phyloP scores from a whole-genome alignment of 2,888 invertebrate species.

The Anaspis maculata region DNA sequence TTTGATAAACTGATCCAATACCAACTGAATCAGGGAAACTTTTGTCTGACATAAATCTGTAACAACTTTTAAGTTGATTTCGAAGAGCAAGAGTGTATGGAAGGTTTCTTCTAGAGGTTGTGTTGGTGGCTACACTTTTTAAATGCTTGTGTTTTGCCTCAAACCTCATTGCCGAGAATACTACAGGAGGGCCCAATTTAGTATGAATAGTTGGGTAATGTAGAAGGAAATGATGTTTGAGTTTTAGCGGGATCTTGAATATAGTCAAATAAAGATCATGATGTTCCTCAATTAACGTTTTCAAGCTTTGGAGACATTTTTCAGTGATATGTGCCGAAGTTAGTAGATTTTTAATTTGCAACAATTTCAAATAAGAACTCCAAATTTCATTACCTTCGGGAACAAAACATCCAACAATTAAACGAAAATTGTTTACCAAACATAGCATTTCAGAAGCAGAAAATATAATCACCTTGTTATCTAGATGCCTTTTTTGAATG shows the following conservation, averaged over 20 bases:
- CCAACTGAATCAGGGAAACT: slow-evolving; percentile 1
- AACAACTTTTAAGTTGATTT: background rate
- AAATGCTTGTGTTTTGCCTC: slow-evolving; percentile 8
- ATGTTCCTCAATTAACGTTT: slow-evolving; percentile 2
- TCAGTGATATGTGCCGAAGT: background rate
- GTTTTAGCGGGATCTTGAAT: slow-evolving; percentile 2
- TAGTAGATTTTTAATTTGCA: background rate
- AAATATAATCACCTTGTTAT: slow-evolving; percentile 9
- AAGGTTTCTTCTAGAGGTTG: background rate
- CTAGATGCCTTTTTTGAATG: slow-evolving; percentile 10
- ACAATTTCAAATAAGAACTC: background rate
- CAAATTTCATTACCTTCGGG: slow-evolving; percentile 1
- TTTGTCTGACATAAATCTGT: slow-evolving; percentile 2
- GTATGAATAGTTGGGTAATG: slow-evolving; percentile 4
- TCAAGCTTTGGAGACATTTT: background rate
- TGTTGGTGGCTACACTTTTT: slow-evolving; percentile 1
- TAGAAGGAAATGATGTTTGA: slow-evolving; percentile 7
- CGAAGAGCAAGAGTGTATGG: slow-evolving; percentile 1
- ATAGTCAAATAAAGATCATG: slow-evolving; percentile 4
- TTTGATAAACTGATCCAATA: background rate
- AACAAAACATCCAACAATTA: slow-evolving; percentile 2
- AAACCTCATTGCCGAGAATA: slow-evolving; percentile 5
- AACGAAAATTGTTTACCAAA: slow-evolving; percentile 7
- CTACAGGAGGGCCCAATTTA: slow-evolving; percentile 3
- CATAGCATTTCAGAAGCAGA: slow-evolving; percentile 14